Conservation (phyloP, 1,140 invertebrate genomes). For the Cylas formicarius region DNA sequence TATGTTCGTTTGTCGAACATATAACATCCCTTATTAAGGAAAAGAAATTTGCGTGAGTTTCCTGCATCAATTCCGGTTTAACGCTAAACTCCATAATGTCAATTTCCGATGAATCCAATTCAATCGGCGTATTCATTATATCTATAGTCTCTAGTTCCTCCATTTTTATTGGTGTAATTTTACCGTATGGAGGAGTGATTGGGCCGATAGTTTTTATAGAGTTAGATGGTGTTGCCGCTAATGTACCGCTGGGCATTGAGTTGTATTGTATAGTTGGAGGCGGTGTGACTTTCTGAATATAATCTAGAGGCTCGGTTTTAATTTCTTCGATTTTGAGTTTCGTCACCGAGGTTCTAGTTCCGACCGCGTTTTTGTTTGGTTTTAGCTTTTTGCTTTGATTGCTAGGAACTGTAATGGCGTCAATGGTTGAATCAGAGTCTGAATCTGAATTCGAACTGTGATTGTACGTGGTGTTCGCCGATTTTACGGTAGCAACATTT, state of each 20-base stretch:
- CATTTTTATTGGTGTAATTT: slow-evolving; percentile 42
- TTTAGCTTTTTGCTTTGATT: slow-evolving; percentile 9
- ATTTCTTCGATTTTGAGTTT: slow-evolving; percentile 23
- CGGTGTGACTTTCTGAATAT: slow-evolving; percentile 4
- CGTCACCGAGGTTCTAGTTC: slow-evolving; percentile 3
- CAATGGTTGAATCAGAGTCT: slow-evolving; percentile 38
- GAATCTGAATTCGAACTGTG: slow-evolving; percentile 39
- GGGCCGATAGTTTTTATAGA: slow-evolving; percentile 5
- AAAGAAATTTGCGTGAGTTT: slow-evolving; percentile 75
- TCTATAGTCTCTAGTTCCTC: slow-evolving; percentile 54
- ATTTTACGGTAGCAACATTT: slow-evolving; percentile 10
- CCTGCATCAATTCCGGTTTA: slow-evolving; percentile 54
- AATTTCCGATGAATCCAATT: slow-evolving; percentile 53
- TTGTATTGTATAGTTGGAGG: slow-evolving; percentile 6
- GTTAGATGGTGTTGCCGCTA: no score
- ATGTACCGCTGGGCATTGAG: neutral
- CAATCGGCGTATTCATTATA: slow-evolving; percentile 59
- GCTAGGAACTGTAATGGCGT: slow-evolving; percentile 24
- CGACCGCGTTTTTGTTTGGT: slow-evolving; percentile 16
- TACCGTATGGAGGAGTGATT: slow-evolving; percentile 28
- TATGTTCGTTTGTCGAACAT: slow-evolving; percentile 71
- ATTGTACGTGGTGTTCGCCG: slow-evolving; percentile 15
- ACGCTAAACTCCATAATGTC: slow-evolving; percentile 47
- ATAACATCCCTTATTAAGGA: slow-evolving; percentile 75
- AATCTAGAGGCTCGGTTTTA: slow-evolving; percentile 25